Base-by-base conservation (phyloP, 30 jellyfish, hydroid and myxozoan species). In the Nemopilema nomurai region DNA sequence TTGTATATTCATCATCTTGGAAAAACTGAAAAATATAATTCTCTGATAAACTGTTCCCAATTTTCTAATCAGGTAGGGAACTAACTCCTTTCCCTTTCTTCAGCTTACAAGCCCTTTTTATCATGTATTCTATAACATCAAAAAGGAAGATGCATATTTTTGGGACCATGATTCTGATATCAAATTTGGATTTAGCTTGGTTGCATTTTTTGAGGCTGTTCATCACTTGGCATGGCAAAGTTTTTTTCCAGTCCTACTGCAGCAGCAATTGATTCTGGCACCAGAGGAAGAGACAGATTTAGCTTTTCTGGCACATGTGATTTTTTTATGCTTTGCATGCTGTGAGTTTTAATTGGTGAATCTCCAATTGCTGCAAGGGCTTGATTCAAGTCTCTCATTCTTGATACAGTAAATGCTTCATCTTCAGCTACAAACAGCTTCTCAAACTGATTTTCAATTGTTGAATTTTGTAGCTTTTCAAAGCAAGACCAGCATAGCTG, bases 111-210 rank as follows among this genome's bases (percentile, higher is more conserved):
- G 89, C 80, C 24, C 52, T 49, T 29, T 49, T 69, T 28, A 86
- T 79, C 33, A 75, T 85, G 67, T 86, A 80, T 65, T 86, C 95
- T 24, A 92, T 75, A 33, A 85, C 94, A 26, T 51, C 91, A 49
- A 85, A 76, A 28, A 75, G 50, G 50, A 51, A 16, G 94, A 62
- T 22, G 92, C 94, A 67, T 85, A 31, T 49, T 85, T 76, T 75
- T 51, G 0, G 52, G 90, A 27, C 90, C 92, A 52, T 49, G 95
- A 86, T 76, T 86, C 90, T 49, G 95, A 85, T 49, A 69, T 82
- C 41, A 82, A 73, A 26, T 80, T 82, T 70, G 31, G 64, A 0
- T 49, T 69, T 1, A 82, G 70, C 30, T 77, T 63, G 29, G 27
- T 63, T 63, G 57, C 57, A 23, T 64, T 64, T 64, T 64, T 64